Evolutionary conservation across 2,113 vertebrate genomes (phyloP), one percentile per base, ranked within the genome.

Genomic region (Rissa tridactyla): DNA sequence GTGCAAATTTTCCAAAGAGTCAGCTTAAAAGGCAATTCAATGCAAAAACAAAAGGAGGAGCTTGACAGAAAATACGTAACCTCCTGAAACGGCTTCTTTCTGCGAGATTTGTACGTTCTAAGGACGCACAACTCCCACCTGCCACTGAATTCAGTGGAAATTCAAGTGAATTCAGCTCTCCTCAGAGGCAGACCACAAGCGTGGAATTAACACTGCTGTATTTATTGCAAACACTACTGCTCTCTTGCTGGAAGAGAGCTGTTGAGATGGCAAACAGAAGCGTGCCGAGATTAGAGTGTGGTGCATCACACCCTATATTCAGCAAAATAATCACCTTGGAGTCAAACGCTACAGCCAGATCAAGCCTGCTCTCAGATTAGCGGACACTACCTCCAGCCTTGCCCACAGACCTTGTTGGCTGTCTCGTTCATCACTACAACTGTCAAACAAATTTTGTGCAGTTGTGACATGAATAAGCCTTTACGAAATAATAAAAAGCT

Each of bases 1-100:
- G 92, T 77, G 81, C 91, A 96, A 69, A 44, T 87, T 85, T 92
- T 60, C 52, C 70, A 70, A 36, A 82, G 29, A 85, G 49, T 82
- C 77, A 87, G 65, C 29, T 94, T 88, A 91, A 95, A 94, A 89
- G 69, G 83, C 86, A 92, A 83, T 82, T 89, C 32, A 65, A 73
- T 19, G 55, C 23, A 92, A 89, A 86, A 85, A 16, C n/a, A 68
- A 58, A 58, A 78, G 42, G 15, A 64, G 14, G 61, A 91, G 55
- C 40, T 57, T 47, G 60, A 71, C 27, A 85, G 58, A 82, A 92
- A 76, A 87, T 2, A 76, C 49, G 42, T 2, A 82, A 80, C 42
- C 30, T 76, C 16, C 38, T 47, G 65, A 44, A 83, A 90, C 18
- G 70, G 51, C 62, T 84, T 82, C 52, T 36, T 91, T 66, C 79